Conservation (phyloP, 2,888 invertebrate species). For the Xestia xanthographa region DNA sequence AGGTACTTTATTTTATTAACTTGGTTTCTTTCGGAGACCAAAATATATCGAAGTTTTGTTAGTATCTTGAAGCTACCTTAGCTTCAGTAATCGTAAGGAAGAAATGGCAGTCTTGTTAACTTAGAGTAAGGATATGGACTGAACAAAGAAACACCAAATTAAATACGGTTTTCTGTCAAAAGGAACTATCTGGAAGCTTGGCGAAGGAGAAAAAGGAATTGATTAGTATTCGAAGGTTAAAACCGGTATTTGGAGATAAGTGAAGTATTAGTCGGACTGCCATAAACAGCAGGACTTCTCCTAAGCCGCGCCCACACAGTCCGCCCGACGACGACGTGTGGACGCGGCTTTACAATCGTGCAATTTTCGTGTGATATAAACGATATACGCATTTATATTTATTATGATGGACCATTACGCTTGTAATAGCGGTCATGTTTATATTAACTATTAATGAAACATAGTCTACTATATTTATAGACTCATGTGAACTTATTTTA, state of each 20-base stretch:
- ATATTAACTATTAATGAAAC: conserved; percentile 22
- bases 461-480: conserved; percentile 36
- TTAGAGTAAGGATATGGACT: conserved; percentile 23
- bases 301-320: conserved; percentile 15
- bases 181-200: conserved; percentile 26
- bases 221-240: conserved; percentile 15
- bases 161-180: not conserved
- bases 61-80: conserved; percentile 10
- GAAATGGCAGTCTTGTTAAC: conserved; percentile 3
- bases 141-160: not conserved
- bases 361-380: conserved; percentile 56
- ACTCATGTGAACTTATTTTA: conserved; percentile 31
- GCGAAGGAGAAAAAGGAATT: conserved; percentile 16
- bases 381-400: conserved; percentile 15
- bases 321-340: not conserved
- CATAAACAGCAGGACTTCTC: conserved; percentile 4
- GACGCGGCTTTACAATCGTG: conserved; percentile 38
- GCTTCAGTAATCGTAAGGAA: not conserved
- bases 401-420: conserved; percentile 47
- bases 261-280: conserved; percentile 10
- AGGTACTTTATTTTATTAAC: conserved; percentile 10
- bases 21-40: conserved; percentile 10
- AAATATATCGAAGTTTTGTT: conserved; percentile 13
- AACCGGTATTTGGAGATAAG: conserved; percentile 4
- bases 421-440: conserved; percentile 45